Conservation (phyloP, 2,888 invertebrate species). For the Conchocele bisecta region DNA sequence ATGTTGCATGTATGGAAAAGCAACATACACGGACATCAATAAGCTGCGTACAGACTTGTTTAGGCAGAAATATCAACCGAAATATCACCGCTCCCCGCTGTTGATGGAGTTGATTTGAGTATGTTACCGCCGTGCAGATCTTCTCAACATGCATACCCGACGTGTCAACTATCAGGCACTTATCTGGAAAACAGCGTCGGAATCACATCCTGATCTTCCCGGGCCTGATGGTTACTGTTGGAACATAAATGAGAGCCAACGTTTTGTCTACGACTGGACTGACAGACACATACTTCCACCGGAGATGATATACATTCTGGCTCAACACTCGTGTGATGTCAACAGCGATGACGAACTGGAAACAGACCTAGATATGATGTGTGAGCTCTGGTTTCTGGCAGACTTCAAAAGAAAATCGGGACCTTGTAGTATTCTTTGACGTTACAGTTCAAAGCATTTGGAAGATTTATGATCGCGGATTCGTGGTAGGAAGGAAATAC, state of each 20-base stretch:
- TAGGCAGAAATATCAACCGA: neutral
- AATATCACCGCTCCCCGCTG: neutral
- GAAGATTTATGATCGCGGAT: no score
- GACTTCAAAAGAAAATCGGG: no score
- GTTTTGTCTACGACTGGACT: neutral
- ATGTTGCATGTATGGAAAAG: constrained; percentile 18
- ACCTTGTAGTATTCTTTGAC: no score
- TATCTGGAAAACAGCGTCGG: constrained; percentile 15
- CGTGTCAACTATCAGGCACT: constrained; percentile 25
- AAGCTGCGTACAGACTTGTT: constrained; percentile 12
- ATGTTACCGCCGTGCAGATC: constrained; percentile 10
- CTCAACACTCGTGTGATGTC: no score
- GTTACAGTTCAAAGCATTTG: no score
- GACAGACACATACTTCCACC: neutral
- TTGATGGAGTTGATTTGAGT: constrained; percentile 21
- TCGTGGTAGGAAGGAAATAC: no score
- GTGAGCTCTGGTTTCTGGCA: no score
- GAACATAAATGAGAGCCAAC: neutral
- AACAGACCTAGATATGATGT: no score
- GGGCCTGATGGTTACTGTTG: constrained; percentile 12
- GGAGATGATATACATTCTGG: no score
- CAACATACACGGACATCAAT: neutral
- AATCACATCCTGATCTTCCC: constrained; percentile 4
- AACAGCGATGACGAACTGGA: no score
- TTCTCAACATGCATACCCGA: constrained; percentile 9